phyloP scores from a whole-genome alignment of 2,113 vertebrate species.

The Pachyramphus minor region DNA sequence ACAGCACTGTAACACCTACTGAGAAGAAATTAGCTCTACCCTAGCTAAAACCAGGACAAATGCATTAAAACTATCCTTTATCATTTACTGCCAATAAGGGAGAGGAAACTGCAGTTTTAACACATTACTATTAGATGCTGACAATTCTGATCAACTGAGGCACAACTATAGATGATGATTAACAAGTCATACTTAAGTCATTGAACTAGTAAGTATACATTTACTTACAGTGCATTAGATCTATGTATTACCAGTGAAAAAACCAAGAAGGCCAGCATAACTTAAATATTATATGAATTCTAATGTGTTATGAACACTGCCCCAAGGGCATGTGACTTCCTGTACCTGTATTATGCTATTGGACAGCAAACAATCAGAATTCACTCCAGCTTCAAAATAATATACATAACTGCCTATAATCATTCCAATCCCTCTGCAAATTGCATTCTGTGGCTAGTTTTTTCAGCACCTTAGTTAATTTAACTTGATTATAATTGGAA shows the following conservation, averaged over 20 bases:
- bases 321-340: slow-evolving; percentile 35
- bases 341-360: slow-evolving; percentile 34
- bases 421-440: slow-evolving; percentile 67
- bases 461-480: slow-evolving; percentile 78
- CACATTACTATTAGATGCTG: not conserved
- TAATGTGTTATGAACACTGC: slow-evolving; percentile 54
- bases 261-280: slow-evolving; percentile 25
- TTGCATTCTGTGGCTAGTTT: slow-evolving; percentile 71
- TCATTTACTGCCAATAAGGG: not conserved
- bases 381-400: slow-evolving; percentile 64
- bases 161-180: not conserved
- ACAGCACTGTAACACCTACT: not conserved
- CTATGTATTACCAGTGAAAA: slow-evolving; percentile 10
- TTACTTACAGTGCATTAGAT: slow-evolving; percentile 58
- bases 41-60: not conserved
- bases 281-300: slow-evolving; percentile 58
- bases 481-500: slow-evolving; percentile 80
- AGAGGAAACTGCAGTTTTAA: slow-evolving; percentile 13
- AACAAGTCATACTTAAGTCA: slow-evolving; percentile 27
- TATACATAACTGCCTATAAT: slow-evolving; percentile 37
- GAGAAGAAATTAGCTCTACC: not conserved
- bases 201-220: slow-evolving; percentile 26
- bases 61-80: not conserved
- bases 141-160: not conserved
- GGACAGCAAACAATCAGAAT: slow-evolving; percentile 57